phyloP scores from a whole-genome alignment of 2,113 vertebrate species.

The Corydoras sp. region DNA sequence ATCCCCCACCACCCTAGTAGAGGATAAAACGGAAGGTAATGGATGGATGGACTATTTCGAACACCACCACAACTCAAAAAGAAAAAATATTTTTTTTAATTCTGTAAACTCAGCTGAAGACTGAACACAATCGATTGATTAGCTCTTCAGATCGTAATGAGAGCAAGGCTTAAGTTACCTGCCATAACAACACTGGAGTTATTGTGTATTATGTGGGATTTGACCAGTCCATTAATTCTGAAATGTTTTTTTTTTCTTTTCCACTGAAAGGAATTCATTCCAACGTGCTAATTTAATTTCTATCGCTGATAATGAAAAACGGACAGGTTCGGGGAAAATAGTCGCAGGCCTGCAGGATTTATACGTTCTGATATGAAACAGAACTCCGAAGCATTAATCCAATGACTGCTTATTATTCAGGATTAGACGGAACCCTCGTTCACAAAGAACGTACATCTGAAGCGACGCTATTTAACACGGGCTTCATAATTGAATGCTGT shows the following conservation, averaged over 20 bases:
- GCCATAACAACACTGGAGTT: not conserved
- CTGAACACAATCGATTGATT: not conserved
- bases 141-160: not conserved
- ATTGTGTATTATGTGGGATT: constrained; percentile 18
- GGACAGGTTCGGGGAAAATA: not conserved
- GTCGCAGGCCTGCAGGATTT: not conserved
- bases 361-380: constrained; percentile 5
- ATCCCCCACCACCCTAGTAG: too few relatives aligned
- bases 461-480: too few relatives aligned
- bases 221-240: constrained; percentile 23
- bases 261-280: constrained; percentile 26
- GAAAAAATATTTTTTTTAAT: too few relatives aligned
- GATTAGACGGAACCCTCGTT: not conserved
- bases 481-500: too few relatives aligned
- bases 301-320: not conserved
- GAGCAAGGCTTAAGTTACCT: not conserved
- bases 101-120: too few relatives aligned
- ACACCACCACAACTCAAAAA: too few relatives aligned
- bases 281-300: constrained; percentile 24
- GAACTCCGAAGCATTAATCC: constrained; percentile 1
- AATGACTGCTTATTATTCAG: constrained; percentile 14
- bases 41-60: too few relatives aligned
- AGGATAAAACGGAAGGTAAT: too few relatives aligned
- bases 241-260: constrained; percentile 14
- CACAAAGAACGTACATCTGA: not conserved